Conservation (phyloP, 2,113 vertebrate genomes). For the Bubalus kerabau region DNA sequence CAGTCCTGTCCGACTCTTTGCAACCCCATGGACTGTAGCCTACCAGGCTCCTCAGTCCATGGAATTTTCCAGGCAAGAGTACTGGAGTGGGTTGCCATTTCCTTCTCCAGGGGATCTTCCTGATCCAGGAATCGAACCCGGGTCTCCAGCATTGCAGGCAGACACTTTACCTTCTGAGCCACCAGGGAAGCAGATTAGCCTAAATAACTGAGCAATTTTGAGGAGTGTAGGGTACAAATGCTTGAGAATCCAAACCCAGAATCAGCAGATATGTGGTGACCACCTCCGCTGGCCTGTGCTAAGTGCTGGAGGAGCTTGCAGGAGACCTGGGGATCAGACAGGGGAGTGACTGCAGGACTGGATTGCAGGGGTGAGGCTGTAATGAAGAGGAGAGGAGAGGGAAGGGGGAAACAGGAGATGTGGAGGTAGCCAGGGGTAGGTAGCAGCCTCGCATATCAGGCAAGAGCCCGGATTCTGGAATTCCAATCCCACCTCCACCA, state of each 20-base stretch:
- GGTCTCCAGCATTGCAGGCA: too few species aligned
- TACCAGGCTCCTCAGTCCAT: too few species aligned
- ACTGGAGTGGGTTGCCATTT: too few species aligned
- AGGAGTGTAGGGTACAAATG: background rate
- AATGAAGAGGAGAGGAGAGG: background rate
- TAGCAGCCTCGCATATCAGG: background rate
- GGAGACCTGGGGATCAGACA: background rate
- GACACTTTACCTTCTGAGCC: too few species aligned
- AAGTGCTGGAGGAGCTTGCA: background rate
- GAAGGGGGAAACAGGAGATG: background rate
- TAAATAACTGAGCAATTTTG: background rate
- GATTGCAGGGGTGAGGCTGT: background rate
- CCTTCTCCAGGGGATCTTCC: too few species aligned
- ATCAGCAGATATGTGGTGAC: background rate
- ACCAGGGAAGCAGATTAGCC: background rate
- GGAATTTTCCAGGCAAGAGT: too few species aligned
- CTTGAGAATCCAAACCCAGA: background rate
- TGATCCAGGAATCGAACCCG: too few species aligned
- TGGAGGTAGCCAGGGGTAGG: background rate
- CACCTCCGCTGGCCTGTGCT: accelerated
- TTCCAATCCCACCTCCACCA: background rate
- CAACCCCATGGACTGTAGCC: too few species aligned
- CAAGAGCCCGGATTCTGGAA: background rate
- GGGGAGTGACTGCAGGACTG: background rate
- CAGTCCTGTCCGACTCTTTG: too few species aligned